Conservation (phyloP, 1,140 invertebrate genomes). For the Aradophagus sp. region DNA sequence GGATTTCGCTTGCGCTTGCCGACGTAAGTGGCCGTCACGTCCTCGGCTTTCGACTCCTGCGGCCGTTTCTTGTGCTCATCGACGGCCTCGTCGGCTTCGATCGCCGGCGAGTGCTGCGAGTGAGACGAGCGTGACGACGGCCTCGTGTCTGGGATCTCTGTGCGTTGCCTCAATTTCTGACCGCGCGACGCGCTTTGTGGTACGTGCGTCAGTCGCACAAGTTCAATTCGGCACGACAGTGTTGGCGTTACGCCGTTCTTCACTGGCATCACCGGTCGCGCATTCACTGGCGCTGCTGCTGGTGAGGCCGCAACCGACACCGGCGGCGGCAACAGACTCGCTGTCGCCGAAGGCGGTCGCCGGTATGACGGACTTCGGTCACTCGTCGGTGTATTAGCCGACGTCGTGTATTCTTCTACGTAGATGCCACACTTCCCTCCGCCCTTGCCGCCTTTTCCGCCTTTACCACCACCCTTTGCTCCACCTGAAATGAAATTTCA, state of each 20-base stretch:
- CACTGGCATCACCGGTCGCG: conserved; percentile 60
- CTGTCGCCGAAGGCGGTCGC: conserved; percentile 62
- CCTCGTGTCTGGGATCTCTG: conserved; percentile 77
- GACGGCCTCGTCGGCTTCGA: conserved; percentile 61
- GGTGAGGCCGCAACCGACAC: conserved; percentile 8
- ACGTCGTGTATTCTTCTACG: conserved; percentile 69
- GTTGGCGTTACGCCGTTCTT: conserved; percentile 65
- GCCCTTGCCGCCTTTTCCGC: conserved; percentile 78
- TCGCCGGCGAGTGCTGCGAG: conserved; percentile 57
- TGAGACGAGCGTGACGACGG: conserved; percentile 65
- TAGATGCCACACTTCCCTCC: conserved; percentile 76
- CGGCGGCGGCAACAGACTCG: conserved; percentile 46
- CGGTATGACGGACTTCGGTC: conserved; percentile 73
- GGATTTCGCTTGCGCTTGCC: conserved; percentile 73
- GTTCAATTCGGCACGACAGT: conserved; percentile 71
- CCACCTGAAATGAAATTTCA: conserved; percentile 69
- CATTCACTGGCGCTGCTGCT: background rate
- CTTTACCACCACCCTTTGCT: conserved; percentile 78
- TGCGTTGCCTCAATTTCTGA: conserved; percentile 73
- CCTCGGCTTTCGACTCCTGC: conserved; percentile 11
- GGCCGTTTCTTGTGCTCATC: conserved; percentile 35
- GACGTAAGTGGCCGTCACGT: conserved; percentile 5
- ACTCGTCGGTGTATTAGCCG: conserved; percentile 68
- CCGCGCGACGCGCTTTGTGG: conserved; percentile 63
- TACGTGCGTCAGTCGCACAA: conserved; percentile 66